Conservation (phyloP, 1,140 invertebrate genomes). For the Procambarus clarkii region DNA sequence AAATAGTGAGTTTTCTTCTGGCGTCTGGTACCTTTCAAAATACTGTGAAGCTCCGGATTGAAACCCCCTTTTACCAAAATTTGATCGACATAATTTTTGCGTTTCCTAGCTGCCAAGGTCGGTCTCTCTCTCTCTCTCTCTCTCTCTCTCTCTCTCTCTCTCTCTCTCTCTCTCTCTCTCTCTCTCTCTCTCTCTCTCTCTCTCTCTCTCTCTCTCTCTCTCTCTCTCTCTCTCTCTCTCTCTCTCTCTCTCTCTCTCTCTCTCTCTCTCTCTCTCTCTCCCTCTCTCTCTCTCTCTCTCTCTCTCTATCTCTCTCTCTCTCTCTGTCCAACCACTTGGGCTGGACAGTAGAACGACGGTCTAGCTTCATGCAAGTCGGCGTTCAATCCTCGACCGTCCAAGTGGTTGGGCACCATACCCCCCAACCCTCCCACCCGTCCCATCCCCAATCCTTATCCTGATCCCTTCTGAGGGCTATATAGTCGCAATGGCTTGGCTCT, state of each 20-base stretch:
- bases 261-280: constrained; percentile 5
- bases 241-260: constrained; percentile 37
- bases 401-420: too few species aligned
- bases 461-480: too few species aligned
- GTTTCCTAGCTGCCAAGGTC: background rate
- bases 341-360: too few species aligned
- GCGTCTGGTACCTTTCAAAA: background rate
- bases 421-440: too few species aligned
- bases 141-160: background rate
- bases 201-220: background rate
- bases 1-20: background rate
- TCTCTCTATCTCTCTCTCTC: too few species aligned
- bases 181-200: constrained; percentile 21
- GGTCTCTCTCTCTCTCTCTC: background rate
- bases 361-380: too few species aligned
- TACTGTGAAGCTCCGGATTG: constrained; percentile 24
- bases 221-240: constrained; percentile 35
- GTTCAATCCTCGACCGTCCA: too few species aligned
- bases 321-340: too few species aligned
- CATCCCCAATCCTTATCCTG: too few species aligned
- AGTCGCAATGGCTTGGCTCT: too few species aligned
- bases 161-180: constrained; percentile 35
- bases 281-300: too few species aligned
- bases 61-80: constrained; percentile 7
- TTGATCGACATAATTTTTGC: constrained; percentile 40